phyloP scores from a whole-genome alignment of 2,797 vertebrate species.

The Craterocephalus amniculus region DNA sequence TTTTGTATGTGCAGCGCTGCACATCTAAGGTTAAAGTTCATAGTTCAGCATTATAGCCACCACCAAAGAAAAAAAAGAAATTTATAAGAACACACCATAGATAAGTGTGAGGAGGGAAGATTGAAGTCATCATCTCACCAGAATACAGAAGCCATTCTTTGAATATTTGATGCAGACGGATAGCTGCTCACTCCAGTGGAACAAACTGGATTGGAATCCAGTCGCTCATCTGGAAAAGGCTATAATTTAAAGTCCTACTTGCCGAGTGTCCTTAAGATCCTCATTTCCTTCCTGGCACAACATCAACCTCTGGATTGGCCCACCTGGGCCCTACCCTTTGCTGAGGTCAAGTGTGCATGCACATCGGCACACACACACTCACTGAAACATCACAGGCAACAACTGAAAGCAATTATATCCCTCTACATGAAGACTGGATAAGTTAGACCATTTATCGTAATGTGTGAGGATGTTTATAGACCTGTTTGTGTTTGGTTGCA shows the following conservation, averaged over 20 bases:
- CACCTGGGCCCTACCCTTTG: constrained; percentile 58
- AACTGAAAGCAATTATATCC: constrained; percentile 29
- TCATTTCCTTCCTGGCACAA: constrained; percentile 71
- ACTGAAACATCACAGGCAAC: constrained; percentile 14
- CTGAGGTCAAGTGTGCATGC: constrained; percentile 28
- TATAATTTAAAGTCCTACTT: constrained; percentile 78
- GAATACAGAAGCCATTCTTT: constrained; percentile 78
- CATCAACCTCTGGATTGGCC: constrained; percentile 48
- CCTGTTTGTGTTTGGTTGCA: not conserved
- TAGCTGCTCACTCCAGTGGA: constrained; percentile 84
- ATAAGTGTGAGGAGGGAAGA: constrained; percentile 63
- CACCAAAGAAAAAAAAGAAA: not conserved
- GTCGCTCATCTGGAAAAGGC: constrained; percentile 82
- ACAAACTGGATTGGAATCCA: constrained; percentile 84
- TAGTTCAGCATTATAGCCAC: constrained; percentile 3
- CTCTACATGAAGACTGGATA: not conserved
- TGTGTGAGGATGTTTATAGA: not conserved
- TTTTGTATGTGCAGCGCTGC: constrained; percentile 21
- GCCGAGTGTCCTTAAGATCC: constrained; percentile 70
- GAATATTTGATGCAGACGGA: constrained; percentile 88
- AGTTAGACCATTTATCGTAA: too few relatives aligned
- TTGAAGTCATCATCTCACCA: constrained; percentile 67
- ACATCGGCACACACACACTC: constrained; percentile 5
- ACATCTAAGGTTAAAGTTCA: constrained; percentile 10
- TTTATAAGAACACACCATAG: constrained; percentile 37